Percentiles rank a stretch among this genome's conserved stretches.
phyloP scores from a whole-genome alignment of 2,888 invertebrate species.

The Latrodectus elegans region DNA sequence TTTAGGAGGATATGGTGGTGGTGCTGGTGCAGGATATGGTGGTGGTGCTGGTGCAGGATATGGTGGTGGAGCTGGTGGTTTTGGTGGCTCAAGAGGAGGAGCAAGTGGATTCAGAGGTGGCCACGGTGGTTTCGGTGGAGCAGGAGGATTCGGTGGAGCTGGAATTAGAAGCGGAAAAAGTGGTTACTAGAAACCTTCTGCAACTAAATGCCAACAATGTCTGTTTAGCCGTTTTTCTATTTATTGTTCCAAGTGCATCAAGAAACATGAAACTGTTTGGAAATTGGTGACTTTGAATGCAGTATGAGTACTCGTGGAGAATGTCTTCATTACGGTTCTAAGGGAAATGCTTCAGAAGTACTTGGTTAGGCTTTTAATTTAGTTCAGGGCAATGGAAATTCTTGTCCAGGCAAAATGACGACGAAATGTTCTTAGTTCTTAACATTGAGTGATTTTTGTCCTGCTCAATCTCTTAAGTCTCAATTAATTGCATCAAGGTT shows the following conservation, averaged over 20 bases:
- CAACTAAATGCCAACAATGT: neutral
- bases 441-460: too few relatives aligned
- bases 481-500: too few relatives aligned
- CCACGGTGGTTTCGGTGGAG: conserved; percentile 36
- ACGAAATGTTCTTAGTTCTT: too few relatives aligned
- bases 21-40: conserved; percentile 22
- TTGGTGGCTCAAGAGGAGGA: conserved; percentile 6
- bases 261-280: neutral
- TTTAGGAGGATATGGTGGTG: conserved; percentile 30
- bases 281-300: too few relatives aligned
- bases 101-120: conserved; percentile 72
- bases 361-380: too few relatives aligned
- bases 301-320: too few relatives aligned
- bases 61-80: conserved; percentile 20
- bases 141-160: conserved; percentile 28
- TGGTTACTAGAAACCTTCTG: conserved; percentile 31
- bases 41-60: conserved; percentile 25
- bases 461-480: too few relatives aligned
- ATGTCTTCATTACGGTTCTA: too few relatives aligned
- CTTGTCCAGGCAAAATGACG: too few relatives aligned
- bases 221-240: neutral
- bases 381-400: too few relatives aligned
- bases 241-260: neutral
- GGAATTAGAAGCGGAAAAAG: conserved; percentile 51
- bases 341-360: too few relatives aligned